Conservation (phyloP, 2,113 vertebrate species). For the Pluvianellus socialis region DNA sequence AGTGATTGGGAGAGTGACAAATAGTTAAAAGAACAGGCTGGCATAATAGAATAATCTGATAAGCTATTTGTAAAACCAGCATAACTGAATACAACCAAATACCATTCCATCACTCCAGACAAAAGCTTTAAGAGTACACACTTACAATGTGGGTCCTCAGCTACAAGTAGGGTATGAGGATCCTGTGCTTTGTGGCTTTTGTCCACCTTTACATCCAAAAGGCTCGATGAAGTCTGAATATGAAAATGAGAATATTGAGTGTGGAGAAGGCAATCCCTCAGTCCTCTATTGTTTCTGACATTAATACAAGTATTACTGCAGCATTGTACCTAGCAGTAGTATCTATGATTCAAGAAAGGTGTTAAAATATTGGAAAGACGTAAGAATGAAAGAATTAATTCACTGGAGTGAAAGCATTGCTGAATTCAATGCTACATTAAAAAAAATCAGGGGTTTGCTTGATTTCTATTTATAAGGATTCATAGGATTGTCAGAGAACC, state of each 20-base stretch:
- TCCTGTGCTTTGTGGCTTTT: background rate
- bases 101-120: rapidly evolving
- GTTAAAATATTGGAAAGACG: background rate
- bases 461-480: background rate
- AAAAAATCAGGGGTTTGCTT: background rate
- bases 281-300: background rate
- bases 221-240: background rate
- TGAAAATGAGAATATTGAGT: background rate
- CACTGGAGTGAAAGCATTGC: background rate
- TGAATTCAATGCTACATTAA: background rate
- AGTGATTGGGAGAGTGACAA: background rate
- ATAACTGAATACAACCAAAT: background rate
- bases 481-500: background rate
- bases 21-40: background rate
- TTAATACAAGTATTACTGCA: background rate
- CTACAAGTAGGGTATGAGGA: background rate
- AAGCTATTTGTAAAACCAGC: background rate
- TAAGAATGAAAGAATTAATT: background rate
- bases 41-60: background rate
- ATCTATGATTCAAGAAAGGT: background rate
- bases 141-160: rapidly evolving
- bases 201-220: background rate
- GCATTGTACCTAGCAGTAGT: background rate
- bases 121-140: background rate
- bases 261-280: background rate